phyloP scores from a whole-genome alignment of 2,888 invertebrate genomes.

The Mycogona germanica region DNA sequence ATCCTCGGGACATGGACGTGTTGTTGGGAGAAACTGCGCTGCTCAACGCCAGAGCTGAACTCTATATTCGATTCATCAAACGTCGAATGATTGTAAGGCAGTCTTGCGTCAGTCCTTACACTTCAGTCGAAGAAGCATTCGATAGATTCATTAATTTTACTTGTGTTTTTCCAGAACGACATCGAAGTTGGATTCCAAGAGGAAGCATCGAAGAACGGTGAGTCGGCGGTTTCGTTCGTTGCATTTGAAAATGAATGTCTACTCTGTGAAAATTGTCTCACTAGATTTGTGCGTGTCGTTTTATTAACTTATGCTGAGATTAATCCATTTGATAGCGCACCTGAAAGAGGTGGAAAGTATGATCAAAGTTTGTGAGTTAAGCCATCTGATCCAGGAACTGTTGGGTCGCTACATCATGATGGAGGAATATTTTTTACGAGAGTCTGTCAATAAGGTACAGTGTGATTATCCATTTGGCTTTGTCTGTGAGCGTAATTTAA shows the following conservation, averaged over 20 bases:
- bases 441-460: slow-evolving; percentile 75
- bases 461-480: background rate
- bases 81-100: slow-evolving; percentile 53
- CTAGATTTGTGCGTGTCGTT: slow-evolving; percentile 17
- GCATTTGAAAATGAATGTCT: slow-evolving; percentile 21
- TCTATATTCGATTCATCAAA: slow-evolving; percentile 78
- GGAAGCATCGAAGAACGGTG: slow-evolving; percentile 16
- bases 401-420: slow-evolving; percentile 78
- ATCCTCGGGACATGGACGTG: slow-evolving; percentile 75
- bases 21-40: slow-evolving; percentile 81
- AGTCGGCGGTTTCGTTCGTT: slow-evolving; percentile 15
- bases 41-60: slow-evolving; percentile 76
- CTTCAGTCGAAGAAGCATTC: background rate
- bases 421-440: slow-evolving; percentile 90
- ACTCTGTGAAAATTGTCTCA: slow-evolving; percentile 18
- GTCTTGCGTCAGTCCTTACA: background rate
- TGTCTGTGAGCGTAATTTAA: slow-evolving; percentile 34
- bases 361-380: slow-evolving; percentile 49
- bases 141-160: background rate
- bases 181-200: slow-evolving; percentile 23
- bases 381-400: slow-evolving; percentile 39
- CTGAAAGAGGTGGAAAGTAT: slow-evolving; percentile 44
- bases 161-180: slow-evolving; percentile 20
- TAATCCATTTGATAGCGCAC: slow-evolving; percentile 20
- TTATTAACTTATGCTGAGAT: background rate